Conservation (phyloP, 2,888 invertebrate genomes). For the Zaprionus bogoriensis region DNA sequence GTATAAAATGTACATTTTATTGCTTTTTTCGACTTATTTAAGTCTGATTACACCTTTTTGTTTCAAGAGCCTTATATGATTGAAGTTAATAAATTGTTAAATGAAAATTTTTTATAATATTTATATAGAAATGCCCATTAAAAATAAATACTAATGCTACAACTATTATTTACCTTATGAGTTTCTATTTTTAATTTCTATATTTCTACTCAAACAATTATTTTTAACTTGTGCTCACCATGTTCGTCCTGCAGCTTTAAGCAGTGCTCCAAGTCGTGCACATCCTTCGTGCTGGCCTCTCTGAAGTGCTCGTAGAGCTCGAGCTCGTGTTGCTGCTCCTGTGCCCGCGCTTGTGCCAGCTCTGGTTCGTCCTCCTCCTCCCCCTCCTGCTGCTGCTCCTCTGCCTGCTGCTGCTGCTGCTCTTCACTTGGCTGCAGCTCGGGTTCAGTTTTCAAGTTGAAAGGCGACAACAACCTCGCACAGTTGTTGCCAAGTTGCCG, state of each 20-base stretch:
- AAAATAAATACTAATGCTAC: no score
- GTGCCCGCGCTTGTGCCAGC: neutral
- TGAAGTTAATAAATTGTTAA: no score
- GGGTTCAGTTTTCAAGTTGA: conserved; percentile 23
- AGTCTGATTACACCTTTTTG: no score
- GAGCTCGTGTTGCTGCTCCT: conserved; percentile 11
- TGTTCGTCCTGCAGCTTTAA: conserved; percentile 54
- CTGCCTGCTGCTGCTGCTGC: conserved; percentile 2
- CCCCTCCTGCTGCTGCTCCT: neutral
- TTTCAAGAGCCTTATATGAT: no score
- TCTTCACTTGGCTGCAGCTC: neutral
- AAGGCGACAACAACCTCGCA: conserved; percentile 40
- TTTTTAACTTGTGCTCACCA: conserved; percentile 46
- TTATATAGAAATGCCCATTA: no score
- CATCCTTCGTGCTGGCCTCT: conserved; percentile 62
- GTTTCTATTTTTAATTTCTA: neutral
- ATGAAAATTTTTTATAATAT: no score
- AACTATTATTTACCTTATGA: neutral
- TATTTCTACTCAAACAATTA: neutral
- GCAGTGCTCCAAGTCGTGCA: conserved; percentile 55
- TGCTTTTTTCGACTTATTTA: no score
- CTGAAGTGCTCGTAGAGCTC: conserved; percentile 48
- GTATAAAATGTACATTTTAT: no score
- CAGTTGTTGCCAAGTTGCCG: conserved; percentile 24
- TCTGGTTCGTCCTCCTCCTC: neutral